Evolutionary conservation across 2,113 vertebrate genomes (phyloP), one percentile per base, ranked within the genome.

Genomic region (Antennarius striatus): DNA sequence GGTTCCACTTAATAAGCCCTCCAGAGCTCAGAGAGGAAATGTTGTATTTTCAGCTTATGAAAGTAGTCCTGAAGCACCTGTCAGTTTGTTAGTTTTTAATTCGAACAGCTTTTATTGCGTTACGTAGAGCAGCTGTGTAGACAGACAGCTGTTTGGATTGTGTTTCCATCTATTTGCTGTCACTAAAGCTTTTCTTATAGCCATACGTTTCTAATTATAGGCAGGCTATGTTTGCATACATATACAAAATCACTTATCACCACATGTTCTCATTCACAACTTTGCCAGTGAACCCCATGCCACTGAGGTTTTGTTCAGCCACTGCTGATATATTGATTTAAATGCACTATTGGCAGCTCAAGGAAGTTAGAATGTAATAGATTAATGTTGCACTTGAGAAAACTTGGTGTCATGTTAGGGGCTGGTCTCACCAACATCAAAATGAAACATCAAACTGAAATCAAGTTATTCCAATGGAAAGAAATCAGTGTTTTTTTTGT

Each of bases 11-110:
- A 75, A 86, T 81, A 73, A 69, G 88, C 42, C 64, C 88, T 77
- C 80, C 48, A 51, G 75, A 78, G 84, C 68, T 73, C 50, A 55
- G 54, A 58, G 68, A 88, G 86, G 89, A 88, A 89, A 86, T 90
- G 80, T 89, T 89, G 67, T 68, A 83, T 88, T 90, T 83, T 42
- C 69, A 79, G 50, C 36, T 68, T 66, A 72, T 67, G 59, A 83
- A 74, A 80, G 74, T 45, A 50, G 49, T 71, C 63, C 53, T 45
- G 58, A 79, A 51, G 82, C 88, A 92, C 86, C 92, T 92, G 90
- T 81, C 80, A 74, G 32, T 63, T 80, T 86, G 79, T 90, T 90
- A 43, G 75, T 75, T 87, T 90, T 85, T 88, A 46, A 87, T 85
- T 78, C 77, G 28, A 82, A 47, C 69, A 47, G 65, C 74, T 82